Conservation (phyloP, 2,113 vertebrate genomes). For the Motacilla tschutschensis region DNA sequence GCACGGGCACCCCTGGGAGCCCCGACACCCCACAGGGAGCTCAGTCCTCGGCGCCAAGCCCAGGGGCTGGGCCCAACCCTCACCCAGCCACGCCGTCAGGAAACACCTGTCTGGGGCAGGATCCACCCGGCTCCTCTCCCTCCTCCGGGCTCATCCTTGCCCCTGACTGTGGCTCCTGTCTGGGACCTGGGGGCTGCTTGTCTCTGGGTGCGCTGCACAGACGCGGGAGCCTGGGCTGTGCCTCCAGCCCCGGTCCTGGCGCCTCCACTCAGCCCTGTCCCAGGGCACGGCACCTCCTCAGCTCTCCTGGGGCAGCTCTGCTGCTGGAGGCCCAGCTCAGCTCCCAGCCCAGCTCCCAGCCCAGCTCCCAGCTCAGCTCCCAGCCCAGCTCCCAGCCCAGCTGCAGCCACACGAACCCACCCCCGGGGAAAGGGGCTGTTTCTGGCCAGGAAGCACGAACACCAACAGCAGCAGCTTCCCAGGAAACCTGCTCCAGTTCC, state of each 20-base stretch:
- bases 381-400: not conserved
- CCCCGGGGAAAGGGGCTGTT: not conserved
- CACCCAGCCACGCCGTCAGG: not conserved
- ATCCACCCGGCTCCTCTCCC: not conserved
- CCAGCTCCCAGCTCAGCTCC: not conserved
- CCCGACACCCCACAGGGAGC: not conserved
- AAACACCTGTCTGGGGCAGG: slow-evolving; percentile 22
- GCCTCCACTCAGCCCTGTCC: not conserved
- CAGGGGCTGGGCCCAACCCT: not conserved
- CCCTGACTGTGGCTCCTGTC: not conserved
- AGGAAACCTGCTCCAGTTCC: not conserved
- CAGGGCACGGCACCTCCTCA: not conserved
- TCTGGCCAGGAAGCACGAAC: not conserved
- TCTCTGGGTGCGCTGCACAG: not conserved
- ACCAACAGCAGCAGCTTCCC: not conserved
- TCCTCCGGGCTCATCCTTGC: not conserved
- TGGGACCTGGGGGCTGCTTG: not conserved
- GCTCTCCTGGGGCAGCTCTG: not conserved
- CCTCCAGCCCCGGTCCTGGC: not conserved
- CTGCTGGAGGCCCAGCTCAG: rapidly evolving
- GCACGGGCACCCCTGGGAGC: not conserved
- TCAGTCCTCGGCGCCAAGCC: rapidly evolving
- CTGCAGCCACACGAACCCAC: not conserved
- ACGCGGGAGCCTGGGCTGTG: not conserved
- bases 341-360: not conserved